Base-by-base conservation (phyloP, 2,113 vertebrate species). In the Lycocorax pyrrhopterus region DNA sequence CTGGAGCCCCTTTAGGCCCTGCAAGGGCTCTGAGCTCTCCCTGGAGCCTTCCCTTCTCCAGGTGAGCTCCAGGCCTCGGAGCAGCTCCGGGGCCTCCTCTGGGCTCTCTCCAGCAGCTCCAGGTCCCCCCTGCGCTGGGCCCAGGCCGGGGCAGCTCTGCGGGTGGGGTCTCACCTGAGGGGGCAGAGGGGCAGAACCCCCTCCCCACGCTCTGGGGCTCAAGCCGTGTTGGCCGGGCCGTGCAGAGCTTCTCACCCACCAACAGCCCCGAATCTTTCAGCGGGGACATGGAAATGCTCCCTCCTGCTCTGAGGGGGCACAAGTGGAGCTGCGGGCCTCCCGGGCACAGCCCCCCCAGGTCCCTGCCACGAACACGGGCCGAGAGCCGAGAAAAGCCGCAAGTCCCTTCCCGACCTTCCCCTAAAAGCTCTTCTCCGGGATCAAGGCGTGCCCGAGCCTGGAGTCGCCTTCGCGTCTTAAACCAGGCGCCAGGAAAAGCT, bases 311-410 rank as follows among this genome's bases (percentile, higher is more conserved):
- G 16, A 21, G 13, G 59, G 43, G 56, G 7, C 39, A 32, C 43
- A 21, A 6, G 8, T 1, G 0, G 55, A 29, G 68, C 39, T 7
- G 39, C 3, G 66, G 64, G 16, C n/a, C 29, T 15, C 8, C 19
- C 37, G 1, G 3, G 13, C 27, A 49, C 27, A 6, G 7, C 27
- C 19, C 9, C 37, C 4, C 4, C 4, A 9, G 44, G 29, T 2
- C 39, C 1, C 43, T 5, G 44, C 29, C 67, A 41, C 35, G 56
- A 53, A 35, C 33, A 3, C 0, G 13, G 4, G 7, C 41, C 0
- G 6, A 26, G 33, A 25, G 17, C n/a, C 19, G 1, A 12, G 58
- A 41, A 26, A 84, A 51, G 59, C 85, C 8, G 1, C 16, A 2
- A 22, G 10, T 18, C 35, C 51, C 55, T 64, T 55, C 84, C 77